These are phyloP conservation scores for Clarias platycephalus DNA, from an alignment of 2,797 vertebrate species.

Conservation along the genomic window DNA sequence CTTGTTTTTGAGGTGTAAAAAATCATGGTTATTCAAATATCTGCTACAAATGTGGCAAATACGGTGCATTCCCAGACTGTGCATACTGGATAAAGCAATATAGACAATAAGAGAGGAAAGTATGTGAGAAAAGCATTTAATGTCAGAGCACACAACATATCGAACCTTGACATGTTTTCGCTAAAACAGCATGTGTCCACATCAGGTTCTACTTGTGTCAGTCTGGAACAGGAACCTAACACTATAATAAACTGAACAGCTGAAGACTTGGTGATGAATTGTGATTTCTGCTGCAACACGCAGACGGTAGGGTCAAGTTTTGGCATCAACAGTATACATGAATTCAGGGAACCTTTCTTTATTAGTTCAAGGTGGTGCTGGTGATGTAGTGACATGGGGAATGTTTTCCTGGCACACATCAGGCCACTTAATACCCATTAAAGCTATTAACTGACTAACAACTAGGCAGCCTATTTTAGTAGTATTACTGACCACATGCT, in stretches of 20 bases:
- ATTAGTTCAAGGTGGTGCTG: not conserved
- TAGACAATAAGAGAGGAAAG: too few species aligned
- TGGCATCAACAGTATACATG: not conserved
- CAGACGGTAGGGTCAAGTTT: not conserved
- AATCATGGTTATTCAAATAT: not conserved
- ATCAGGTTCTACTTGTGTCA: not conserved
- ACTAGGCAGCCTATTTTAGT: not conserved
- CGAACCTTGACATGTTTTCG: not conserved
- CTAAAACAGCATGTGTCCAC: not conserved
- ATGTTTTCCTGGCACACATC: not conserved
- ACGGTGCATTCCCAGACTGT: too few species aligned
- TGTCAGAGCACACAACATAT: not conserved
- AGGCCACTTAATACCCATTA: not conserved
- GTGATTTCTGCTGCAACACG: not conserved
- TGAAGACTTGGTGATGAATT: not conserved
- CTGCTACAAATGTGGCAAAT: not conserved
- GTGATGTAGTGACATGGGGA: not conserved
- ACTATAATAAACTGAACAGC: not conserved
- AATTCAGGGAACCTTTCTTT: not conserved
- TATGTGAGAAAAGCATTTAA: too few species aligned
- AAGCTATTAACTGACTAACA: not conserved
- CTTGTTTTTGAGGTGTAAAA: not conserved
- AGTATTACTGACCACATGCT: not conserved
- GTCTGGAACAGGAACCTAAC: not conserved
- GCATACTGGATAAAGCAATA: too few species aligned